Evolutionary conservation across 2,113 vertebrate genomes (phyloP).

Genomic region (Zosterops borbonicus): DNA sequence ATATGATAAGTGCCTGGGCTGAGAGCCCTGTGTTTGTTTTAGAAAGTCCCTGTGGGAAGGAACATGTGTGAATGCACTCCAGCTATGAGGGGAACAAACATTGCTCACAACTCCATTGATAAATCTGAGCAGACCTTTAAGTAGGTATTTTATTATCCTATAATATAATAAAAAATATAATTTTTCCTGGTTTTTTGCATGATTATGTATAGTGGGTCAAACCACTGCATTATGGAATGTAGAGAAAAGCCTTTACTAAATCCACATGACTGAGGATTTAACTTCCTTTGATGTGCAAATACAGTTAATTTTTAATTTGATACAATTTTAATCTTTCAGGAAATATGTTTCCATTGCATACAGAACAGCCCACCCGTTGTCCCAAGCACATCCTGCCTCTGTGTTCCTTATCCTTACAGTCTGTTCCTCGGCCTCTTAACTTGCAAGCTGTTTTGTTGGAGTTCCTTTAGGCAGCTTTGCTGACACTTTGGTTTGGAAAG

Average conservation of each 20-base stretch:
- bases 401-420: neutral
- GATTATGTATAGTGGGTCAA: neutral
- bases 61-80: neutral
- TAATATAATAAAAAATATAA: rapidly evolving
- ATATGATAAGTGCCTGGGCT: neutral
- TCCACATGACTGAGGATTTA: neutral
- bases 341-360: neutral
- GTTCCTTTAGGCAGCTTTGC: neutral
- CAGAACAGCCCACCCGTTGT: neutral
- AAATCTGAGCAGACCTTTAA: neutral
- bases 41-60: neutral
- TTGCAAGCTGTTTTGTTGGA: neutral
- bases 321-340: neutral
- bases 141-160: neutral
- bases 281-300: neutral
- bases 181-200: neutral
- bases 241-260: neutral
- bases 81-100: neutral
- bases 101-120: neutral
- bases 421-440: neutral
- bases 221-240: neutral
- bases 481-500: neutral
- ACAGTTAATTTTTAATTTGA: neutral
- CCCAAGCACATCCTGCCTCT: neutral
- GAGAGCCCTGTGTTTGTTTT: neutral